A percentile compares a stretch with the other conserved stretches of the same genome.
phyloP scores from a whole-genome alignment of 2,797 vertebrate genomes.

The Myripristis jacobus region DNA sequence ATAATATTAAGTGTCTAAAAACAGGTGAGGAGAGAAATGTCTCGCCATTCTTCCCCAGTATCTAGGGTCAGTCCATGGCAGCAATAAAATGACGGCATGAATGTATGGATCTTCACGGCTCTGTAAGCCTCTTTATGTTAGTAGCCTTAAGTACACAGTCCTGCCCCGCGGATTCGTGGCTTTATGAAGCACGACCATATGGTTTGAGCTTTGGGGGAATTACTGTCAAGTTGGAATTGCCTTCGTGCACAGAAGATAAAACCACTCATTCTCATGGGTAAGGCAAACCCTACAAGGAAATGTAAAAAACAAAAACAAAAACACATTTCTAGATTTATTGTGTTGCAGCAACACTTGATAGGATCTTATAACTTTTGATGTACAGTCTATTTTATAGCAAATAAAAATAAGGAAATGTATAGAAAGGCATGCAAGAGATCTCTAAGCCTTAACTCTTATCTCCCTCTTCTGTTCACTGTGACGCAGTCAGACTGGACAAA shows the following conservation, averaged over 20 bases:
- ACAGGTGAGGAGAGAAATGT: neutral
- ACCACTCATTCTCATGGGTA: neutral
- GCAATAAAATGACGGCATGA: neutral
- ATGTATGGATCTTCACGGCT: neutral
- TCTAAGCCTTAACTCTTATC: conserved; percentile 67
- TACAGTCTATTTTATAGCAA: conserved; percentile 6
- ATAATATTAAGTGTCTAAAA: neutral
- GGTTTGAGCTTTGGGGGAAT: conserved; percentile 23
- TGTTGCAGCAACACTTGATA: neutral
- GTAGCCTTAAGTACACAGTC: conserved; percentile 10
- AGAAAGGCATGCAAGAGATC: conserved; percentile 56
- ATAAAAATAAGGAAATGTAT: conserved; percentile 38
- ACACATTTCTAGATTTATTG: conserved; percentile 9
- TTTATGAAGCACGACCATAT: conserved; percentile 49
- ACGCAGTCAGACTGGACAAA: conserved; percentile 64
- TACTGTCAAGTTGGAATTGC: conserved; percentile 15
- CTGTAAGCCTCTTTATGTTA: conserved; percentile 9
- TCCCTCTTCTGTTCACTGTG: conserved; percentile 60
- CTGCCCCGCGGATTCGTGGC: conserved; percentile 27
- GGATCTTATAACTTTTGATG: neutral
- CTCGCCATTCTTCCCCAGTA: neutral
- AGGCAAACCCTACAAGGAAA: neutral
- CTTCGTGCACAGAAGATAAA: conserved; percentile 18
- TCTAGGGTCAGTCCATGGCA: neutral
- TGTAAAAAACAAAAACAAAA: neutral